phyloP scores from a whole-genome alignment of 2,888 invertebrate species.

The Thecophora atra region DNA sequence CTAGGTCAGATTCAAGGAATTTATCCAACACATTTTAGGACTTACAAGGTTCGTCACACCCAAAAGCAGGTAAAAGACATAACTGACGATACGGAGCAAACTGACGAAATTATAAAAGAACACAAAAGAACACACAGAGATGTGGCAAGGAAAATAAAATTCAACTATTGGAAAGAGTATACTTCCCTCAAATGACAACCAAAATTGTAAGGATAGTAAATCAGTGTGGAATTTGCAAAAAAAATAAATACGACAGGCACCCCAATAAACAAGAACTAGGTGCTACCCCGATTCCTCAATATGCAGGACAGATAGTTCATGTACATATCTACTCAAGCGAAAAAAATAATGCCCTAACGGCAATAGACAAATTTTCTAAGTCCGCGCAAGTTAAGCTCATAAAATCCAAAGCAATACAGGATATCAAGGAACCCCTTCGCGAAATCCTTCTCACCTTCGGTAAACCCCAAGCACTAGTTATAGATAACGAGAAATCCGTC shows the following conservation, averaged over 20 bases:
- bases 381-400: conserved; percentile 8
- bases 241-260: background rate
- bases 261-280: background rate
- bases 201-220: background rate
- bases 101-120: background rate
- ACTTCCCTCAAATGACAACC: background rate
- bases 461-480: conserved; percentile 19
- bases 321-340: background rate
- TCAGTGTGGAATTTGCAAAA: background rate
- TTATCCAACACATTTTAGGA: conserved; percentile 33
- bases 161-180: conserved; percentile 11
- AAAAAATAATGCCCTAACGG: background rate
- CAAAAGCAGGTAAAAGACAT: background rate
- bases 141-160: conserved; percentile 1
- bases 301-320: background rate
- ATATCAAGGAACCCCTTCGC: conserved; percentile 6
- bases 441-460: conserved; percentile 18
- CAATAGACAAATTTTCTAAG: conserved; percentile 21
- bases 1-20: conserved; percentile 33
- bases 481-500: conserved; percentile 25
- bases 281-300: conserved; percentile 6
- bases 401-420: background rate
- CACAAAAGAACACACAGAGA: conserved; percentile 9
- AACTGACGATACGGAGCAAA: background rate
- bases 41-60: conserved; percentile 34